Evolutionary conservation across 2,888 invertebrate genomes (phyloP).

Genomic region (Eilema depressum): DNA sequence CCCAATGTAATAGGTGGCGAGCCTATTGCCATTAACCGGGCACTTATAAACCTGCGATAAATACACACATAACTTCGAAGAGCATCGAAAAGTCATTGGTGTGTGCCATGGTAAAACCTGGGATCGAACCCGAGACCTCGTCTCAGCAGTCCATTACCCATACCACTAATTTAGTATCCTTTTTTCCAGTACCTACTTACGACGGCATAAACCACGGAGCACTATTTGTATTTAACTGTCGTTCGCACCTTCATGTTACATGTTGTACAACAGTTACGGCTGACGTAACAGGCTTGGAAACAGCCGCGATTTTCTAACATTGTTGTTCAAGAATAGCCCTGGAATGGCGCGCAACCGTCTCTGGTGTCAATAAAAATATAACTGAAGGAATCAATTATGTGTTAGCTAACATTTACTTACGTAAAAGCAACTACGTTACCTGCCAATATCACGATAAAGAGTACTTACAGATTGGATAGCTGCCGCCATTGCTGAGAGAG

Average conservation of each 20-base stretch:
- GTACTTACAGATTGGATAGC: background rate
- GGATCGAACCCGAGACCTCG: no score
- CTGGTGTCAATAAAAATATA: slow-evolving; percentile 3
- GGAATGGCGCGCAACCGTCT: slow-evolving; percentile 9
- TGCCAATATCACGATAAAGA: background rate
- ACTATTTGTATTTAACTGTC: background rate
- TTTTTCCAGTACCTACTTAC: background rate
- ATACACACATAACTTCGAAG: no score
- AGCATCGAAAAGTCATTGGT: no score
- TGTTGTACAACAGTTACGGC: background rate
- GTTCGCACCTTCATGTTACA: background rate
- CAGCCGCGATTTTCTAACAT: background rate
- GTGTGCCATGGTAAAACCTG: no score
- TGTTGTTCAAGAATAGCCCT: slow-evolving; percentile 7
- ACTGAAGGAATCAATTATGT: slow-evolving; percentile 7
- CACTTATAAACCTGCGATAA: no score
- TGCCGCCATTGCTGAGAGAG: background rate
- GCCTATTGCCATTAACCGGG: no score
- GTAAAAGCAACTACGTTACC: slow-evolving; percentile 5
- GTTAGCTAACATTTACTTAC: slow-evolving; percentile 15
- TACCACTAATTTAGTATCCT: no score
- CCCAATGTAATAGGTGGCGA: no score
- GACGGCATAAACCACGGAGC: background rate
- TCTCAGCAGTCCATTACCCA: no score
- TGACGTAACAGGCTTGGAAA: background rate